phyloP scores from a whole-genome alignment of 2,113 vertebrate species.

The Malurus cyaneus region DNA sequence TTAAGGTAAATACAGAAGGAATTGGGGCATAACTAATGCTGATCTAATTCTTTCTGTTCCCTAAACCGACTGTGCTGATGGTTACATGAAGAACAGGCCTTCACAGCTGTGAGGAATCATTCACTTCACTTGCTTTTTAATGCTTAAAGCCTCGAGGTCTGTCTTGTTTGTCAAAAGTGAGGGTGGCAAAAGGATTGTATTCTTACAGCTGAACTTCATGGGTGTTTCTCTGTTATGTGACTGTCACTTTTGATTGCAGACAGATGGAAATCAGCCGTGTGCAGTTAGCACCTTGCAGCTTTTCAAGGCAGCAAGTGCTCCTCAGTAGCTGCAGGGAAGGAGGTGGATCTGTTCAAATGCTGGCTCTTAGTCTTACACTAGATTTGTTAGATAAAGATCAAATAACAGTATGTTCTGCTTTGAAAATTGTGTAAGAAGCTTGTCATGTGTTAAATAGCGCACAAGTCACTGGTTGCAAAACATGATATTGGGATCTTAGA shows the following conservation, averaged over 20 bases:
- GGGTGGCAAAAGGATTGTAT: not conserved
- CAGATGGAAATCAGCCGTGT: not conserved
- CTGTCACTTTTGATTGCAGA: not conserved
- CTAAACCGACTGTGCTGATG: not conserved
- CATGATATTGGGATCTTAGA: not conserved
- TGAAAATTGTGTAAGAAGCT: not conserved
- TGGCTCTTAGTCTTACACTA: not conserved
- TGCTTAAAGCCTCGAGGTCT: not conserved
- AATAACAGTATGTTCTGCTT: not conserved
- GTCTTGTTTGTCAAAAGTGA: not conserved
- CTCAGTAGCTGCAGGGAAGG: not conserved
- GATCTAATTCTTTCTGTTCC: not conserved
- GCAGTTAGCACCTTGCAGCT: not conserved
- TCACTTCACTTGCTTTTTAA: not conserved
- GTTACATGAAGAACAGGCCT: not conserved
- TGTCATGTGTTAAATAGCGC: not conserved
- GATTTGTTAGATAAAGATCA: not conserved
- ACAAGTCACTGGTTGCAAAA: slow-evolving; percentile 31
- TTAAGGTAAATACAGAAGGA: not conserved
- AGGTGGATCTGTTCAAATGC: not conserved
- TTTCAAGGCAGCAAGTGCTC: not conserved
- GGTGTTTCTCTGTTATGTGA: not conserved
- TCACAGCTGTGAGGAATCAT: not conserved
- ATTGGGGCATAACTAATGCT: not conserved
- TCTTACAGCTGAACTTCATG: not conserved